Evolutionary conservation across 2,113 vertebrate species (phyloP).

Genomic region (Aviceda subcristata): DNA sequence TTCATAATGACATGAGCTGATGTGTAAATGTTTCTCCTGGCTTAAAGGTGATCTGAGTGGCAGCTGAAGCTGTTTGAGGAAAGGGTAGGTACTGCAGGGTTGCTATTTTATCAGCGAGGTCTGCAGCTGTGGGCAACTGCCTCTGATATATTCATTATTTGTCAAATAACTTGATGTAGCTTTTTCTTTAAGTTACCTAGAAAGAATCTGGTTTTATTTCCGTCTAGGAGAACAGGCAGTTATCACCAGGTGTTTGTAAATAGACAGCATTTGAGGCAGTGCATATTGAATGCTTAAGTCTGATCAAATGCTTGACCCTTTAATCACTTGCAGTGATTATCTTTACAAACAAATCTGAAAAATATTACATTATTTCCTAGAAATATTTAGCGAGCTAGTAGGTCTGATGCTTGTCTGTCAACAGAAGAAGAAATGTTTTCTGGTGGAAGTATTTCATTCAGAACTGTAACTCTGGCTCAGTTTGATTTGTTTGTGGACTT

Average conservation of each 20-base stretch:
- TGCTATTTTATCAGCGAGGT: background rate
- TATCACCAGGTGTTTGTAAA: background rate
- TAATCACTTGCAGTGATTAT: background rate
- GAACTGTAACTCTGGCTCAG: background rate
- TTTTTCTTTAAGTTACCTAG: background rate
- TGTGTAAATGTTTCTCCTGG: background rate
- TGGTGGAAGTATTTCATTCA: background rate
- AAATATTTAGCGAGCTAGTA: background rate
- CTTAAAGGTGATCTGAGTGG: background rate
- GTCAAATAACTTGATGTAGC: background rate
- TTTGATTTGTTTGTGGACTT: background rate
- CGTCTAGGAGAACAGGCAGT: background rate
- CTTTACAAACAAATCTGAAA: background rate
- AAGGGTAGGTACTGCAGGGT: background rate
- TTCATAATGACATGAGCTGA: background rate
- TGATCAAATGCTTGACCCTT: background rate
- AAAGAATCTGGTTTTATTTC: background rate
- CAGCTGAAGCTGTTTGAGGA: background rate
- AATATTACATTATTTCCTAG: background rate
- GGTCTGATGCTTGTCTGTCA: background rate
- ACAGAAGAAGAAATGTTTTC: background rate
- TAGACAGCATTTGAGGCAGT: no score
- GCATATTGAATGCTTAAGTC: background rate
- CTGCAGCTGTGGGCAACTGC: rapidly evolving
- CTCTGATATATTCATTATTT: background rate